Percentiles rank a stretch among this genome's conserved stretches.
Conservation (phyloP, 92 coral and sea anemone genomes). For the Parazoanthus swiftii region DNA sequence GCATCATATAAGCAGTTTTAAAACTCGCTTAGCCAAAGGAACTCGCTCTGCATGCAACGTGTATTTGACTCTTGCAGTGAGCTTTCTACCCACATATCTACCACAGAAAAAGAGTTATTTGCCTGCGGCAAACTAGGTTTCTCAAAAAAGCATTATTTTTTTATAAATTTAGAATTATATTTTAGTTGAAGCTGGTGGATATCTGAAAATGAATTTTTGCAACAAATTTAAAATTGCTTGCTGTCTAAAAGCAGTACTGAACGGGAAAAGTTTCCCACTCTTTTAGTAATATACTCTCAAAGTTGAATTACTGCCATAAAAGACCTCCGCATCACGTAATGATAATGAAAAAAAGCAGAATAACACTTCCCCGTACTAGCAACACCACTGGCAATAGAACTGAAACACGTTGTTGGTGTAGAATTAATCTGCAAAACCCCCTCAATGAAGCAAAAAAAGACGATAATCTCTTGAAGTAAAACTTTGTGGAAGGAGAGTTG, state of each 20-base stretch:
- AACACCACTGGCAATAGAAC: neutral
- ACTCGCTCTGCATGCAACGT: neutral
- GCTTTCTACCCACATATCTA: neutral
- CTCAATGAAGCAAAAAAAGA: neutral
- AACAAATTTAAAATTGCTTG: neutral
- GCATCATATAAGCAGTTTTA: neutral
- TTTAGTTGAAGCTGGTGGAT: neutral
- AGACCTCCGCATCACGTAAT: neutral
- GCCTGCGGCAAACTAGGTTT: neutral
- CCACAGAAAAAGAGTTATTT: neutral
- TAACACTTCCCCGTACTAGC: neutral
- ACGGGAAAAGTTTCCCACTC: neutral
- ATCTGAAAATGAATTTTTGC: neutral
- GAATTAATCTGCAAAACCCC: neutral
- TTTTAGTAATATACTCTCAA: neutral
- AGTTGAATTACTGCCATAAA: neutral
- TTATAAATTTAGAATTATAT: neutral
- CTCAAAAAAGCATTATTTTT: neutral
- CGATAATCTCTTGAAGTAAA: neutral
- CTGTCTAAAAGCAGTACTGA: neutral
- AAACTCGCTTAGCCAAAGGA: neutral
- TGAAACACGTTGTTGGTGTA: conserved; percentile 12
- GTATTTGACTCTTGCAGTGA: neutral
- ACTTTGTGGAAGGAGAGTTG: neutral
- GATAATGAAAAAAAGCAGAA: neutral